Base-by-base conservation (phyloP, 2,797 vertebrate species). In the Euthynnus affinis region DNA sequence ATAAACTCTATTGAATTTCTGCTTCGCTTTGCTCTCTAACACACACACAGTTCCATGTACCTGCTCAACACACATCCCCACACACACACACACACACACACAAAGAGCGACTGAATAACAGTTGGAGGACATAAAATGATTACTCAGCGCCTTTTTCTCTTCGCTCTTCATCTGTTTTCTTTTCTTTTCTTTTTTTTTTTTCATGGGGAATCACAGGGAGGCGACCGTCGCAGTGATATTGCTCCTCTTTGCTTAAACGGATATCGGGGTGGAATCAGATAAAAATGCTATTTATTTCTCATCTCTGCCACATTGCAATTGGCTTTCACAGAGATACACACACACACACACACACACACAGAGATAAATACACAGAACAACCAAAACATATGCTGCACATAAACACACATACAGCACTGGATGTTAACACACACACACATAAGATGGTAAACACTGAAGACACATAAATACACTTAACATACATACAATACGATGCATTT, bases 271-370 rank as follows among this genome's bases (percentile, higher is more conserved):
- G 61, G 63, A 87, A 91, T 89, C 83, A 74, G 86, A 91, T 92
- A 85, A 87, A 90, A 90, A 89, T 69, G 56, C 78, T 85, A 85
- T 90, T 90, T 91, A 89, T 88, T 91, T 87, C 82, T 88, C 86
- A 88, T 89, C 80, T 86, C 67, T 10, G 52, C 37, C 0, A 1
- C 78, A 82, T 70, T 57, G 25, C 22, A 77, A 63, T 46, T 63
- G 63, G 63, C 67, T 82, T 84, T 56, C 22, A 3, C 18, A 44
- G 14, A 49, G 74, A 51, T 32, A 72, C 20, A 66, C 22, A 52
- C 20, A 23, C 44, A 58, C 23, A 22, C 5, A 40, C 27, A 66
- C 15, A 71, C 42, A 49, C 46, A 72, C 9, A 52, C 14, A 29
- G 9, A 48, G 3, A 44, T n/a, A 29, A 17, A 46, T 25, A 48